These are phyloP conservation scores for crab-eating macaque (Macaca fascicularis) DNA, from an alignment of 2,113 vertebrate species.

Conservation along the genomic window T2T-MFA8v1.1 NC_088380.1:185620001-185620500, in stretches of 20 bases:
- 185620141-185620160: not conserved
- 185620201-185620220: not conserved
- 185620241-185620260: fast-evolving
- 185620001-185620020: not conserved
- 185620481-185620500: not conserved
- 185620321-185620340: not conserved
- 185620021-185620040: not conserved
- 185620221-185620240: fast-evolving
- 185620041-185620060: not conserved
- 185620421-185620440: no score
- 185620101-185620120: not conserved
- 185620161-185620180: no score
- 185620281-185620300: not conserved
- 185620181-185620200: not conserved
- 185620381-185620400: not conserved
- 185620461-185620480: not conserved
- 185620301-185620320: not conserved
- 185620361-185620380: not conserved
- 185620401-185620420: not conserved
- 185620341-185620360: not conserved
- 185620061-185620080: not conserved
- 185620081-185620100: not conserved
- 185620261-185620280: fast-evolving
- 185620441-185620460: not conserved
- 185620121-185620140: fast-evolving